Conservation (phyloP, 2,888 invertebrate genomes). For the Sphaerophoria taeniata region DNA sequence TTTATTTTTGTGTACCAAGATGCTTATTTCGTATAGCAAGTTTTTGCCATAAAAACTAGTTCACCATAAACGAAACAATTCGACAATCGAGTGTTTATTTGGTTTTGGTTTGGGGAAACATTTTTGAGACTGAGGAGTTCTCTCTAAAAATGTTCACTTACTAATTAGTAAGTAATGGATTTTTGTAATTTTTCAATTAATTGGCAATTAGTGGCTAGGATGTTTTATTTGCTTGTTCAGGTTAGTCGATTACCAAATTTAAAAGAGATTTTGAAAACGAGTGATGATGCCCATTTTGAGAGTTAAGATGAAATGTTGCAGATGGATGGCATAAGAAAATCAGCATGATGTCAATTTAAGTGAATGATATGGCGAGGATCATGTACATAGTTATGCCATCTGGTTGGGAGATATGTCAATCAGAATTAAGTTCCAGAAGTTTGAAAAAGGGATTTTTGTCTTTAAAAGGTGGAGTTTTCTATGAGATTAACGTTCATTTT, state of each 20-base stretch:
- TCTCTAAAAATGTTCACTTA: conserved; percentile 45
- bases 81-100: conserved; percentile 12
- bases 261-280: no score
- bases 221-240: conserved; percentile 44
- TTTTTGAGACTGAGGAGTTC: conserved; percentile 43
- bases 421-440: conserved; percentile 30
- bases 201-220: conserved; percentile 70
- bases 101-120: conserved; percentile 1
- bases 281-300: conserved; percentile 8
- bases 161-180: conserved; percentile 72
- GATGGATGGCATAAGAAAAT: conserved; percentile 19
- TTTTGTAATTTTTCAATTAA: conserved; percentile 74
- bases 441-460: conserved; percentile 19
- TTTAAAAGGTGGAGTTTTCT: background rate
- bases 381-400: conserved; percentile 33
- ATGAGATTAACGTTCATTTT: background rate
- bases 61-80: conserved; percentile 72
- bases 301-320: background rate
- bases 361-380: conserved; percentile 36
- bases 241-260: background rate
- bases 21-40: conserved; percentile 36
- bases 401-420: conserved; percentile 48
- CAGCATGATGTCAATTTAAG: conserved; percentile 62
- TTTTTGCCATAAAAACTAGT: conserved; percentile 64
- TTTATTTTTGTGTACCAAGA: background rate